Conservation (phyloP, 1,140 invertebrate genomes). For the Daktulosphaira vitifoliae region DNA sequence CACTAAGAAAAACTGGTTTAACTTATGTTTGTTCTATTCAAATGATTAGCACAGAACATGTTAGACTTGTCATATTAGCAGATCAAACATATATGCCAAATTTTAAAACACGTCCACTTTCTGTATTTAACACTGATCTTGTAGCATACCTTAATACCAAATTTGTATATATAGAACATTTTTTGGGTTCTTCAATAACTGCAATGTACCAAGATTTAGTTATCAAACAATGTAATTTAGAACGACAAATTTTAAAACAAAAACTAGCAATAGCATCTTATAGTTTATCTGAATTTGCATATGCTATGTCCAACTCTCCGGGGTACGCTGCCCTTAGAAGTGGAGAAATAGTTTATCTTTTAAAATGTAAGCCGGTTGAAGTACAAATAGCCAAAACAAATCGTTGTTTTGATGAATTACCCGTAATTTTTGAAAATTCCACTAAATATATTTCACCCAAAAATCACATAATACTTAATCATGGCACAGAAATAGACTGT, state of each 20-base stretch:
- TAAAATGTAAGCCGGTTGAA: not conserved
- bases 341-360: not conserved
- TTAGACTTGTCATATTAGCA: not conserved
- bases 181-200: not conserved
- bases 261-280: not conserved
- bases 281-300: not conserved
- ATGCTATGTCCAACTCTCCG: not conserved
- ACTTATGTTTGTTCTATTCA: not conserved
- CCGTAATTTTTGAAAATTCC: not conserved
- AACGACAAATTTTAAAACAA: constrained; percentile 3
- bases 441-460: not conserved
- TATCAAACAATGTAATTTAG: not conserved
- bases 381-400: not conserved
- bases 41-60: not conserved
- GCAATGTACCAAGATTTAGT: not conserved
- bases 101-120: not conserved
- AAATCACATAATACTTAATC: not conserved
- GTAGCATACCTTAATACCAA: not conserved
- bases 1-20: too few relatives aligned
- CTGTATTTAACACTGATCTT: not conserved
- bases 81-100: not conserved
- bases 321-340: not conserved
- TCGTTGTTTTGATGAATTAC: not conserved
- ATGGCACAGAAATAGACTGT: not conserved
- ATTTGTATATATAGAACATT: not conserved